These are phyloP conservation scores for Zele albiditarsus DNA, from an alignment of 2,888 invertebrate species.

Conservation along the genomic window DNA sequence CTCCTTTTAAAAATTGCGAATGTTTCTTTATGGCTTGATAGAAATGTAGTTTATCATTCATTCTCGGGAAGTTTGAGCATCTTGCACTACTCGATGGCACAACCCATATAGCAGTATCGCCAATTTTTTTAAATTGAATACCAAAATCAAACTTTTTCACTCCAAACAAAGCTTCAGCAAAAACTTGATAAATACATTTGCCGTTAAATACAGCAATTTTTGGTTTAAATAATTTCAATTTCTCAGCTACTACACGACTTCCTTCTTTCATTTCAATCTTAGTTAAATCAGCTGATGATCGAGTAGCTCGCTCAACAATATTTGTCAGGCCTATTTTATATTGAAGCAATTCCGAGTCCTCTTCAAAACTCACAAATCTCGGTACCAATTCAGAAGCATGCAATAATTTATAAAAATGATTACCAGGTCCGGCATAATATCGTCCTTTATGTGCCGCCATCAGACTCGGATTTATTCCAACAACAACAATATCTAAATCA, in stretches of 20 bases:
- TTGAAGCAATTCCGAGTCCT: conserved; percentile 62
- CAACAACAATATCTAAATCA: conserved; percentile 65
- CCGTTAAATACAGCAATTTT: conserved; percentile 70
- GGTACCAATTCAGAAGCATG: conserved; percentile 64
- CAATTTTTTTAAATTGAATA: conserved; percentile 62
- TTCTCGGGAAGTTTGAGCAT: conserved; percentile 69
- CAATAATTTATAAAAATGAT: conserved; percentile 70
- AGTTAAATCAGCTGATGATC: conserved; percentile 66
- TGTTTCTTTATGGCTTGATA: conserved; percentile 66
- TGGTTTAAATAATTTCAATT: conserved; percentile 63
- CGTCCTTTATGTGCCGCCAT: conserved; percentile 68
- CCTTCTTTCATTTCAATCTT: conserved; percentile 66
- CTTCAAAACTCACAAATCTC: conserved; percentile 59
- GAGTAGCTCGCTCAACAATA: conserved; percentile 66
- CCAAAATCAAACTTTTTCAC: conserved; percentile 64
- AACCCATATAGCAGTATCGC: conserved; percentile 66
- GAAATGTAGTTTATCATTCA: conserved; percentile 69
- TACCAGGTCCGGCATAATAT: conserved; percentile 71
- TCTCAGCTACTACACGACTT: conserved; percentile 58
- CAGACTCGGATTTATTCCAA: conserved; percentile 70
- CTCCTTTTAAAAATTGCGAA: conserved; percentile 62
- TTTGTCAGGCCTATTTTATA: conserved; percentile 69
- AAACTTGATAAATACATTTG: conserved; percentile 69
- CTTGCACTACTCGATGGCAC: conserved; percentile 70
- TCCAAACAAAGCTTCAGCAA: conserved; percentile 55